Base-by-base conservation (phyloP, 1,140 invertebrate genomes). In the Harlomillsia oculata region DNA sequence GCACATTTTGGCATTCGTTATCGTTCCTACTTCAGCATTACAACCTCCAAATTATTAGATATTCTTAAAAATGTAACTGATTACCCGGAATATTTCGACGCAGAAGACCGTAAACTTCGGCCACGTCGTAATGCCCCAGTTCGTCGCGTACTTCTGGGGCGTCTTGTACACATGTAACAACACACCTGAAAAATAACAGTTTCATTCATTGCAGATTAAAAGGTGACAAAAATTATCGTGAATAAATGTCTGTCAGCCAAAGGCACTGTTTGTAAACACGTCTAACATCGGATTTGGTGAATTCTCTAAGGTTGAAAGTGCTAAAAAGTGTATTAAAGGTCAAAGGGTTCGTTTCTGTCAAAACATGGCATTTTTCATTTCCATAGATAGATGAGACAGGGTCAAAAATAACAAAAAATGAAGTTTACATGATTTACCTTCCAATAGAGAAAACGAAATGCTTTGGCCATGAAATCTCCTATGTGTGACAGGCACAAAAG, bases 401-500 rank as follows among this genome's bases (percentile, higher is more conserved):
- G n/a, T n/a, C 5, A 8, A 8, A 41, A 20, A n/a, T n/a, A n/a
- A n/a, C n/a, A n/a, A n/a, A n/a, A n/a, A n/a, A n/a, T n/a, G 5
- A 23, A 45, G 11, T 25, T 28, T 13, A 8, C 25, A 37, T 26
- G 21, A 20, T 28, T 54, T 52, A 89, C 82, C 54, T 83, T 81
- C 88, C 87, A 91, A 68, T 92, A 93, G 1, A 91, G 71, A 69
- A 91, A 90, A 56, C 87, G 85, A 73, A 95, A 95, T 34, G 89
- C 89, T 49, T 89, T 86, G 11, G 92, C 90, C 85, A 97, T 89
- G 51, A 92, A 83, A 70, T 94, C 89, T 13, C 92, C 91, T 58
- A 97, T 94, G 69, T 94, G 94, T 2, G 90, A 93, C 28, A 97
- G 77, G 65, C 90, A 93, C 3, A 96, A 78, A 49, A 97, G 78